Conservation (phyloP, 2,797 vertebrate genomes). For the Spinus pinus region DNA sequence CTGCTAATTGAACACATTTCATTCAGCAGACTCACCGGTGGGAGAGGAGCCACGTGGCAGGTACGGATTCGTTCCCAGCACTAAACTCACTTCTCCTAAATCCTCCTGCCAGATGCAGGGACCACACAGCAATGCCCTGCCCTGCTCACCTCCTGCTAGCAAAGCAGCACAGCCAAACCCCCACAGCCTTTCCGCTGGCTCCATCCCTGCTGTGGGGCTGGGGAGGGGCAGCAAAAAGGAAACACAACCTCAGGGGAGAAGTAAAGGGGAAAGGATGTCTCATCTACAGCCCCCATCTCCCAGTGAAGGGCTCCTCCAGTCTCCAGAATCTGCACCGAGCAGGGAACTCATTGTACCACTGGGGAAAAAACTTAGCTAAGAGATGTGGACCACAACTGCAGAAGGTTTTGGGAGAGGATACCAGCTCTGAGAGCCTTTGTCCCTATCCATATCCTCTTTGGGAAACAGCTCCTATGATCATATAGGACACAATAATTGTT, state of each 20-base stretch:
- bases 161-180: neutral
- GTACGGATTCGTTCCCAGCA: neutral
- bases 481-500: rapidly evolving
- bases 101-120: neutral
- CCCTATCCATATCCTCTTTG: neutral
- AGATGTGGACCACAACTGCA: neutral
- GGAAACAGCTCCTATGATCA: rapidly evolving
- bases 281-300: neutral
- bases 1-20: neutral
- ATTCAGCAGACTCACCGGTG: neutral
- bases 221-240: neutral
- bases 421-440: neutral
- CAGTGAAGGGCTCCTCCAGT: neutral
- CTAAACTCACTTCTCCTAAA: neutral
- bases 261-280: neutral
- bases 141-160: rapidly evolving
- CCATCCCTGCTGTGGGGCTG: neutral
- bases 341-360: neutral
- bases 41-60: neutral
- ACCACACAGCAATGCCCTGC: neutral
- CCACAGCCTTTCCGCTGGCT: neutral
- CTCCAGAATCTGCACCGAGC: neutral
- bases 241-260: neutral
- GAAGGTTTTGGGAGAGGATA: neutral
- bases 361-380: neutral